These are phyloP conservation scores for Corythornis vintsioides DNA, from an alignment of 2,113 vertebrate species.

Conservation along the genomic window DNA sequence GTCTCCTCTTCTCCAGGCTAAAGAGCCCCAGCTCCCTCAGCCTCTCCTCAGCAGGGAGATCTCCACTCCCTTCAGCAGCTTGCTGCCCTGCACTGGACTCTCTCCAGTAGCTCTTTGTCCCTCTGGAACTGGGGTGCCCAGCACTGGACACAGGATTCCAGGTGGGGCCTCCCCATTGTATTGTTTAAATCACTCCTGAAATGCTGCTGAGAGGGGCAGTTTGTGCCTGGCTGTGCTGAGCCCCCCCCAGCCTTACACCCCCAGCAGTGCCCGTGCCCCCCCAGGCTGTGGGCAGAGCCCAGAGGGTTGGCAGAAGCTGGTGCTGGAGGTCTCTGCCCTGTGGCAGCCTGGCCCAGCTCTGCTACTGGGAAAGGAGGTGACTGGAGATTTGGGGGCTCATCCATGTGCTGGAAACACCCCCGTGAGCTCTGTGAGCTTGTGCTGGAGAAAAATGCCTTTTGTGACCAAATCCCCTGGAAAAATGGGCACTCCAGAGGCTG, in stretches of 20 bases:
- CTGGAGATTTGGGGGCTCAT: accelerated
- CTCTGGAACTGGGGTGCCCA: no score
- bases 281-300: not conserved
- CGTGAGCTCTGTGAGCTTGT: not conserved
- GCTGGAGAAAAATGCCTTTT: not conserved
- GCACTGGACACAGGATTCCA: no score
- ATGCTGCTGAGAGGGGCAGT: accelerated
- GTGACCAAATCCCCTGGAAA: not conserved
- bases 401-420: accelerated
- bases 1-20: no score
- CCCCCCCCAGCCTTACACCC: no score
- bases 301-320: not conserved
- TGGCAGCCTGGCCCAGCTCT: not conserved
- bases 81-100: no score
- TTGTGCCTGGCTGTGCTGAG: accelerated
- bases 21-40: no score
- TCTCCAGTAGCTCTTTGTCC: no score
- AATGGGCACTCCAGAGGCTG: not conserved
- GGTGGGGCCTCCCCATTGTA: no score
- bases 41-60: no score
- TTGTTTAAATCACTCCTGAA: accelerated
- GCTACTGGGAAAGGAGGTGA: not conserved
- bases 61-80: no score
- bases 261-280: not conserved
- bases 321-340: not conserved